Evolutionary conservation across 2,113 vertebrate genomes (phyloP), one percentile per base, ranked within the genome.

Genomic region (Heteronetta atricapilla): DNA sequence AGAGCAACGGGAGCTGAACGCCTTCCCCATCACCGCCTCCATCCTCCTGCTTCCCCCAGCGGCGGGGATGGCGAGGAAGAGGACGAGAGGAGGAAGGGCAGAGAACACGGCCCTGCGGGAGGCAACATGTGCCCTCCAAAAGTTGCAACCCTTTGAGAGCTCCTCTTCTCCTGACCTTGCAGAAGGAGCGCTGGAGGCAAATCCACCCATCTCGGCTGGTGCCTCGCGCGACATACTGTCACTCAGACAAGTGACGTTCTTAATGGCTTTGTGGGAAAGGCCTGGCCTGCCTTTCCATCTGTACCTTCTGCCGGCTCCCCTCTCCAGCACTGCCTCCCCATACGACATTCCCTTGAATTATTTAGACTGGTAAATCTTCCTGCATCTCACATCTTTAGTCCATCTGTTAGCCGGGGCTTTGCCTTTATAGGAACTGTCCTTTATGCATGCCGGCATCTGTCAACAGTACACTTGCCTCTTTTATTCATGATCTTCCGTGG

Each of bases 321-420:
- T 97, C 83, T 94, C 95, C 97, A 97, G 97, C 92, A 66, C 97
- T 96, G 96, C 97, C 96, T 97, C 95, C 97, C 98, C 97, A 97
- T 96, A 97, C 97, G 95, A 98, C 97, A 96, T 98, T 98, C 97
- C 97, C 96, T 97, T 98, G 98, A 98, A 98, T 98, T 98, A 98
- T 98, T 97, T 98, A 98, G 98, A 97, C 94, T 97, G 98, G 97
- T 98, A 98, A 98, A 98, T 98, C 97, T 98, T 97, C 96, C 98
- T 97, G 98, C 98, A 96, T 97, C 97, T 97, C 98, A 97, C 98
- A 98, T 98, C 98, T 98, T 98, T 97, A 97, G 97, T 98, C 98
- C 98, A 98, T 98, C 98, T 98, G 98, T 98, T 98, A 97, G 97
- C 97, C 93, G 31, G 97, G 97, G 97, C 97, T 97, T 96, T 96